Evolutionary conservation across 1,140 invertebrate genomes (phyloP).

Genomic region (Drosophila rhopaloa): DNA sequence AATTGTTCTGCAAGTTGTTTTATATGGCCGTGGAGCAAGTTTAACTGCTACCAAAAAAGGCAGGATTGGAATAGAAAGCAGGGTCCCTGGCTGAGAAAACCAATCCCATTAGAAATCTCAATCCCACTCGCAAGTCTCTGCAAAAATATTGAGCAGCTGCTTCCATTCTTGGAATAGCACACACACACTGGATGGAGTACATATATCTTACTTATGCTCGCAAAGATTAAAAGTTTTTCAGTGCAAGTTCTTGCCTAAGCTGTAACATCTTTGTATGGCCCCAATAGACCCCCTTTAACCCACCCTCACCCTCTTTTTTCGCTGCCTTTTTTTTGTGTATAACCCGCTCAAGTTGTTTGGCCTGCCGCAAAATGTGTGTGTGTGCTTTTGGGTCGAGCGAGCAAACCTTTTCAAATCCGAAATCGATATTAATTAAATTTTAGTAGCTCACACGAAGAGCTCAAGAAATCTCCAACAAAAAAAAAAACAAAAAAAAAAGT

Average conservation of each 20-base stretch:
- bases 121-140: constrained; percentile 59
- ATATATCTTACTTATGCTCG: constrained; percentile 81
- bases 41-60: constrained; percentile 25
- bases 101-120: constrained; percentile 82
- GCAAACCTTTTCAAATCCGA: constrained; percentile 78
- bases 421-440: constrained; percentile 82
- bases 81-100: constrained; percentile 46
- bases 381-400: constrained; percentile 15
- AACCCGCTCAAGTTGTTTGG: constrained; percentile 72
- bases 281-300: constrained; percentile 23
- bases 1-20: constrained; percentile 79
- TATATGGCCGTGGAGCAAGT: constrained; percentile 57
- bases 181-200: constrained; percentile 35
- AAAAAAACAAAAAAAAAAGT: constrained; percentile 30
- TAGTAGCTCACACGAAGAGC: constrained; percentile 67
- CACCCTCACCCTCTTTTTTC: constrained; percentile 22
- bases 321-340: constrained; percentile 40
- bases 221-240: constrained; percentile 83
- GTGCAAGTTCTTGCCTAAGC: constrained; percentile 80
- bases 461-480: constrained; percentile 42
- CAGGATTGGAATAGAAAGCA: constrained; percentile 14
- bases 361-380: constrained; percentile 48
- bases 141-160: constrained; percentile 77
- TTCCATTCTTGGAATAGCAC: constrained; percentile 64
- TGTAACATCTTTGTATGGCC: constrained; percentile 78